Evolutionary conservation across 2,888 invertebrate genomes (phyloP).

Genomic region (Archips crataeganus): DNA sequence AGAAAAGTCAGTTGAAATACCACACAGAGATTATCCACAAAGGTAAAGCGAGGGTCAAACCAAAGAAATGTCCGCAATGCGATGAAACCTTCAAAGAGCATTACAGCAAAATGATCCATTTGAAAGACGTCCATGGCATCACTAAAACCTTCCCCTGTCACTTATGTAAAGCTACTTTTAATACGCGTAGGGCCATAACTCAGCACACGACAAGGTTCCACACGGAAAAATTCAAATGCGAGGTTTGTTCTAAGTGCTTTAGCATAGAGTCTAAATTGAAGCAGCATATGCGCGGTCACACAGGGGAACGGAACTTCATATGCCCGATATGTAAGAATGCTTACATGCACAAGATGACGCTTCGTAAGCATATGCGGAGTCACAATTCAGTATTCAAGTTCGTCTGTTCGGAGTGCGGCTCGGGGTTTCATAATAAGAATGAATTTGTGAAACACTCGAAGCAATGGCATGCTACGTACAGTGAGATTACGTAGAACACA

Average conservation of each 20-base stretch:
- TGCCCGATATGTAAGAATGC: constrained; percentile 74
- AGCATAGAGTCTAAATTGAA: constrained; percentile 74
- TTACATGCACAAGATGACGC: constrained; percentile 71
- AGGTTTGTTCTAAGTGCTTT: constrained; percentile 75
- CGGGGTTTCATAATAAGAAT: constrained; percentile 50
- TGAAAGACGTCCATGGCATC: constrained; percentile 62
- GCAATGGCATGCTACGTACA: constrained; percentile 48
- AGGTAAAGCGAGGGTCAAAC: constrained; percentile 53
- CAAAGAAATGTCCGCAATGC: constrained; percentile 62
- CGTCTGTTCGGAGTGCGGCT: constrained; percentile 53
- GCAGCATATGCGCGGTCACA: constrained; percentile 73
- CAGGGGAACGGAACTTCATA: constrained; percentile 69
- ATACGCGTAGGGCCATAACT: constrained; percentile 58
- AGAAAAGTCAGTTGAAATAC: constrained; percentile 73
- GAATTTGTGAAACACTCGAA: constrained; percentile 52
- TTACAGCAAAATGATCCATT: constrained; percentile 61
- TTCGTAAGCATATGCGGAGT: constrained; percentile 74
- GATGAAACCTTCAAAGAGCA: constrained; percentile 62
- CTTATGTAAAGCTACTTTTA: constrained; percentile 57
- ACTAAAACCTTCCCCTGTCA: constrained; percentile 57
- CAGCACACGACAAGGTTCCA: constrained; percentile 66
- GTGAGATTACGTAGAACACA: constrained; percentile 10
- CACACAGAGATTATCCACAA: constrained; percentile 71
- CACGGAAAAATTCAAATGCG: constrained; percentile 75
- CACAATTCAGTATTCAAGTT: constrained; percentile 56